These are phyloP conservation scores for Lateolabrax maculatus DNA, from an alignment of 2,797 vertebrate genomes.

Conservation along the genomic window DNA sequence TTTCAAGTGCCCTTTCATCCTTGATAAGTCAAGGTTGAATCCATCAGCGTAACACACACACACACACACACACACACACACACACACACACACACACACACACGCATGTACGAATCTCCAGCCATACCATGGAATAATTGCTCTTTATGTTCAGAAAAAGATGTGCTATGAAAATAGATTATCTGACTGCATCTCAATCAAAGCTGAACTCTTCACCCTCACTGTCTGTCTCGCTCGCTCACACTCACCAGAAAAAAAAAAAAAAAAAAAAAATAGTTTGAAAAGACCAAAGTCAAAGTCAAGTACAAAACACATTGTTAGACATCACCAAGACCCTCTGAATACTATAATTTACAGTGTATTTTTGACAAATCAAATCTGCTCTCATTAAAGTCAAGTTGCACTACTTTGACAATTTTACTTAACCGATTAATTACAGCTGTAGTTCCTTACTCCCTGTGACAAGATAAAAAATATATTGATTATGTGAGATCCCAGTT, in stretches of 20 bases:
- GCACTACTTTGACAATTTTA: neutral
- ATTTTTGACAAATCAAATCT: neutral
- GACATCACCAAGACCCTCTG: neutral
- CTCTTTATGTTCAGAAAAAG: slow-evolving; percentile 49
- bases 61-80: neutral
- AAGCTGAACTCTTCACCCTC: slow-evolving; percentile 34
- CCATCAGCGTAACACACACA: neutral
- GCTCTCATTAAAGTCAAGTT: neutral
- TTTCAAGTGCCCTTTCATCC: neutral
- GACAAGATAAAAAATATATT: neutral
- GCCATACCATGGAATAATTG: slow-evolving; percentile 54
- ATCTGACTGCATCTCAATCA: slow-evolving; percentile 34
- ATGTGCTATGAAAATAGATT: slow-evolving; percentile 20
- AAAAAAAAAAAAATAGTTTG: neutral
- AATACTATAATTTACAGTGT: neutral
- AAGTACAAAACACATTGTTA: neutral
- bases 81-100: neutral
- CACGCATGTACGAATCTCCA: no score
- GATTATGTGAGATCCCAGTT: neutral
- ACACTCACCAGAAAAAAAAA: neutral
- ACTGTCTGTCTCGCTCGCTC: neutral
- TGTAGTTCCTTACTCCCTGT: neutral
- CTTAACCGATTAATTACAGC: no score
- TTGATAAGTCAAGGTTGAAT: slow-evolving; percentile 12
- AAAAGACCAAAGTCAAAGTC: neutral